Base-by-base conservation (phyloP, 2,797 vertebrate genomes). In the Siniperca scherzeri region DNA sequence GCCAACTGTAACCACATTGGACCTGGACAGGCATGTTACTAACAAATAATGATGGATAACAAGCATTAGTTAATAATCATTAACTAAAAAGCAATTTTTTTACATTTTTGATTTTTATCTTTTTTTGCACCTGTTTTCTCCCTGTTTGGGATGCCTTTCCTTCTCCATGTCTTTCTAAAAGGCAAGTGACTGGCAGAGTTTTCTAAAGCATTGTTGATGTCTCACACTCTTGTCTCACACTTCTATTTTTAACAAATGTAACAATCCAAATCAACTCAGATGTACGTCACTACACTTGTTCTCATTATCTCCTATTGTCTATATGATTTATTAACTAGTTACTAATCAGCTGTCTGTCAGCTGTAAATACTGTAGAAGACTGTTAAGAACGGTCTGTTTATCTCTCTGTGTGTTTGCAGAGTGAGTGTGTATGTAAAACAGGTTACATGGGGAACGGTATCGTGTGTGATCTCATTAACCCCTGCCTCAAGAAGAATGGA, bases 361-460 rank as follows among this genome's bases (percentile, higher is more conserved):
- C 25, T 74, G 56, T 62, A 33, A 11, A 40, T 27, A 22, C 22
- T 55, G 6, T 25, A 36, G 13, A 44, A 30, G 42, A 38, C 5
- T 10, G 19, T 62, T 30, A 27, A 65, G 9, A 22, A 30, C 7
- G 14, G 50, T 56, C 12, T 77, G 16, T 82, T 25, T 80, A 3
- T 71, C 8, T 77, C 27, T 66, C 0, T 77, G 74, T 83, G 38
- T 82, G 52, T 66, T 70, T 77, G 74, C 74, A 98, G 98, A 98
- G 95, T 86, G 93, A 94, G n/a, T 99, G 98, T 82, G 90, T 92
- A 4, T 99, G 98, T 89, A 97, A 95, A 92, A 93, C 86, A 70
- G 97, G 97, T 33, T 98, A 95, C 82, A 96, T 95, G 44, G 98
- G 98, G 0, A 92, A 98, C 1, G 98, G 98, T 7, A 85, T 94